Conservation (phyloP, 2,888 invertebrate genomes). For the Isotomurus palustris region DNA sequence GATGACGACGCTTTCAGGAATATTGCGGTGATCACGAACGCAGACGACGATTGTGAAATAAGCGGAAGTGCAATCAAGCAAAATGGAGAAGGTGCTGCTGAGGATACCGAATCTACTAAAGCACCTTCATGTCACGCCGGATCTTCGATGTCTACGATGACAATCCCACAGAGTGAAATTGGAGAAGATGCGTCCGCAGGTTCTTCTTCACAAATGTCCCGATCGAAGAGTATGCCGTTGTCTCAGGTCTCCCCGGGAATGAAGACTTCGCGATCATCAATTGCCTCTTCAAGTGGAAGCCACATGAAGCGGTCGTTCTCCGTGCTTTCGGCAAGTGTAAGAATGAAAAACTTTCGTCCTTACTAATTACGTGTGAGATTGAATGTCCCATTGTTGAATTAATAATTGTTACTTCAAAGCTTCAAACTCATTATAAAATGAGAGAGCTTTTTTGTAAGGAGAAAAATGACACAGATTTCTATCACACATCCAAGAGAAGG, state of each 20-base stretch:
- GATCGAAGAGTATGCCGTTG: constrained; percentile 44
- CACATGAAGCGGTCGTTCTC: constrained; percentile 44
- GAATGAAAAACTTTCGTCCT: too few species aligned
- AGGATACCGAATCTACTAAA: constrained; percentile 5
- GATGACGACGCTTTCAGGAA: background rate
- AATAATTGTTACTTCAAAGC: too few species aligned
- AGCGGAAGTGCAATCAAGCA: background rate
- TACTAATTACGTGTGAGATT: too few species aligned
- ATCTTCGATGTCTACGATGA: constrained; percentile 10
- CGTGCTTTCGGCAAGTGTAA: constrained; percentile 42
- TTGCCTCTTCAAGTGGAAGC: constrained; percentile 19
- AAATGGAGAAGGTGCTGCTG: background rate
- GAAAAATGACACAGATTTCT: too few species aligned
- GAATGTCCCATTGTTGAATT: too few species aligned
- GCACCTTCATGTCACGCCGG: background rate
- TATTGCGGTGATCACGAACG: background rate
- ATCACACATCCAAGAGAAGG: too few species aligned
- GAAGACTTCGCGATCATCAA: constrained; percentile 19
- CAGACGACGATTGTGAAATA: constrained; percentile 17
- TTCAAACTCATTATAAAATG: too few species aligned
- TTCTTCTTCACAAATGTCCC: constrained; percentile 28
- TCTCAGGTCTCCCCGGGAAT: constrained; percentile 29
- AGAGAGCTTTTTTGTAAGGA: too few species aligned
- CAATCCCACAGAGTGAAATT: constrained; percentile 24
- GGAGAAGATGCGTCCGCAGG: too few species aligned